Evolutionary conservation across 2,888 invertebrate genomes (phyloP), one percentile per base, ranked within the genome.

Genomic region (Papilio elwesi): DNA sequence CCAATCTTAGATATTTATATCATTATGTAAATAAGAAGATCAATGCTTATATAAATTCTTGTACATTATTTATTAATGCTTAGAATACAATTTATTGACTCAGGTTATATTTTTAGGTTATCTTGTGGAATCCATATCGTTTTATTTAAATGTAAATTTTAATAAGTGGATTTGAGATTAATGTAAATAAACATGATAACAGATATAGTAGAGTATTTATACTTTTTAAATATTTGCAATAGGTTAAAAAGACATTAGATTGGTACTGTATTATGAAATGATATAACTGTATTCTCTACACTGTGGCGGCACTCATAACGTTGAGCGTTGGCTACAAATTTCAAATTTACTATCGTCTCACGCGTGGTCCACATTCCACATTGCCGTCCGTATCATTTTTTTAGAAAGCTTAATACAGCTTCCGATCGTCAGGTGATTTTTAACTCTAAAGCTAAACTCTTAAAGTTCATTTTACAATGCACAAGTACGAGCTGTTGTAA

Each of bases 321-420:
- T 53, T 64, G 66, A 71, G 72, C 67, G 73, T 68, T 74, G 71
- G 71, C 70, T 78, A 80, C 79, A 78, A 79, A 81, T 80, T 81
- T 81, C 77, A 78, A 80, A 80, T 78, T 83, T 83, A 84, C 82
- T 77, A 79, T 76, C 81, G 76, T 78, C 88, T 86, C 87, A 83
- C 85, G 85, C 84, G 81, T 85, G 85, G 81, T 83, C 90, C 87
- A 86, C 92, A 92, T 92, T 92, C 92, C 90, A 83, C 78, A 83
- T 90, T 88, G 85, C 88, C 82, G 84, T 81, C 81, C 84, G 84
- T 85, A 87, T 87, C 81, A 87, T 90, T 90, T 92, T 88, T 92
- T 91, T 91, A 91, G 90, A 90, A 90, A 91, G 89, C 91, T 90
- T 89, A 88, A 89, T 88, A 89, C 84, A 75, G 75, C 75, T 76